A percentile compares a stretch with the other conserved stretches of the same genome.
These are phyloP conservation scores for Baccha elongata DNA, from an alignment of 2,888 invertebrate genomes.

Conservation along the genomic window DNA sequence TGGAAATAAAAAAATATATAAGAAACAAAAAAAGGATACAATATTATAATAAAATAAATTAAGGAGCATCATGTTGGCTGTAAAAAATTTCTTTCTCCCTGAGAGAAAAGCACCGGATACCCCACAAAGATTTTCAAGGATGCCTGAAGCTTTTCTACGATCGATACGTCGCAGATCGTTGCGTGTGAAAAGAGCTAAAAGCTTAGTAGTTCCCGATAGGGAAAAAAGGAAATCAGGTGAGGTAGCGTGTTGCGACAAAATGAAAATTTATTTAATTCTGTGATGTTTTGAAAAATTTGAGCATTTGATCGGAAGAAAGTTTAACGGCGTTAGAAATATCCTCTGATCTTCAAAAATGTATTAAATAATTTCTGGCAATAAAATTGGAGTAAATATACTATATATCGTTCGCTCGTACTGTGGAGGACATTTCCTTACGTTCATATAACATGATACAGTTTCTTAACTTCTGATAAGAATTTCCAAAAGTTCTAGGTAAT, in stretches of 20 bases:
- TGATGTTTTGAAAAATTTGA: no score
- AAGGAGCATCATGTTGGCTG: slow-evolving; percentile 84
- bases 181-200: slow-evolving; percentile 89
- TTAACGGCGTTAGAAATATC: no score
- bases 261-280: neutral
- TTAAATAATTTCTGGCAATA: no score
- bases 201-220: slow-evolving; percentile 86
- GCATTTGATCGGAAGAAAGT: no score
- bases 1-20: neutral
- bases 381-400: no score
- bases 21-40: neutral
- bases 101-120: slow-evolving; percentile 85
- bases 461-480: no score
- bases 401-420: no score
- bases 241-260: slow-evolving; percentile 78
- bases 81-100: slow-evolving; percentile 90
- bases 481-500: no score
- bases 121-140: slow-evolving; percentile 85
- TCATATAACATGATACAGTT: no score
- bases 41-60: slow-evolving; percentile 3
- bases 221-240: slow-evolving; percentile 92
- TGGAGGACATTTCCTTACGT: no score
- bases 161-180: slow-evolving; percentile 88
- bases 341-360: no score
- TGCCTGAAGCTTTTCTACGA: slow-evolving; percentile 89